phyloP scores from a whole-genome alignment of 2,113 vertebrate species.

The Aviceda subcristata region DNA sequence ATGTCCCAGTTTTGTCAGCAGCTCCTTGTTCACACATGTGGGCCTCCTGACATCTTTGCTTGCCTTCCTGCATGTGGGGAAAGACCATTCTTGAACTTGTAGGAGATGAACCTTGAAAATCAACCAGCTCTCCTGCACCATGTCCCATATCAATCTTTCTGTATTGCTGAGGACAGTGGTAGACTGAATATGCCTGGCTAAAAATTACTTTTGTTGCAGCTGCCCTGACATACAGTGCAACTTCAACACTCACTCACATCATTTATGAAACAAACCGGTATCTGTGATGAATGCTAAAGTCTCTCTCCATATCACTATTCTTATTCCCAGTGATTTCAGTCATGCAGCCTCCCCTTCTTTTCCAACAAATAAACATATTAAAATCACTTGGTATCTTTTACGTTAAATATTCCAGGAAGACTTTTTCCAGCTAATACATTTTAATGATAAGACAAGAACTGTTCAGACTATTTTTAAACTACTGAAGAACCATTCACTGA shows the following conservation, averaged over 20 bases:
- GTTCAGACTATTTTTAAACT: not conserved
- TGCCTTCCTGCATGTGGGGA: not conserved
- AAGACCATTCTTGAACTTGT: not conserved
- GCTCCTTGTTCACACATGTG: not conserved
- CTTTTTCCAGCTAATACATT: not conserved
- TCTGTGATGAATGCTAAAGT: not conserved
- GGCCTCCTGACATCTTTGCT: not conserved
- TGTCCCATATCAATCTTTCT: not conserved
- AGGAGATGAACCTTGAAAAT: not conserved
- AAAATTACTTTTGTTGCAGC: not conserved
- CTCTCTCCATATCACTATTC: not conserved
- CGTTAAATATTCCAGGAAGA: not conserved
- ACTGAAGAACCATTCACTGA: not conserved
- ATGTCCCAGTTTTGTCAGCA: not conserved
- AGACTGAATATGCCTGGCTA: not conserved
- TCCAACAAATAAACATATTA: not conserved
- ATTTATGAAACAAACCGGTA: not conserved
- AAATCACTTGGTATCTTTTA: not conserved
- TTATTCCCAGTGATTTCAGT: not conserved
- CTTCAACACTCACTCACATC: not conserved
- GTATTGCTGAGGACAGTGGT: not conserved
- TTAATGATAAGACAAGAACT: not conserved
- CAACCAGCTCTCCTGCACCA: not conserved
- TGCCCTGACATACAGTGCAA: not conserved
- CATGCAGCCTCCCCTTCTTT: not conserved